Evolutionary conservation across 2,113 vertebrate genomes (phyloP).

Genomic region (Coregonus clupeaformis): DNA sequence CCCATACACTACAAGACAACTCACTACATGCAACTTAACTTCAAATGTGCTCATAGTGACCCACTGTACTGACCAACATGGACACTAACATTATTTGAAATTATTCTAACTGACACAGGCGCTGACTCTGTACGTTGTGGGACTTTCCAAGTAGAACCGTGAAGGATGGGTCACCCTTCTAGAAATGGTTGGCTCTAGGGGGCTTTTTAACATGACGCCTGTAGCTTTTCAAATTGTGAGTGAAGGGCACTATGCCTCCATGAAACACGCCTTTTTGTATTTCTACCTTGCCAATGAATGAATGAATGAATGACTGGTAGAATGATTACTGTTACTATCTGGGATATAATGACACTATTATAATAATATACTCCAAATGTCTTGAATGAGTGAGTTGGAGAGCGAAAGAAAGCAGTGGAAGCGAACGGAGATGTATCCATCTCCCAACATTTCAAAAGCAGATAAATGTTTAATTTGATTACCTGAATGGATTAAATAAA

Average conservation of each 20-base stretch:
- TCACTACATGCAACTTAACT: constrained; percentile 1
- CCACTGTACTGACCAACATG: constrained; percentile 16
- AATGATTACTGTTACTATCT: no score
- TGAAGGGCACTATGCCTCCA: constrained; percentile 53
- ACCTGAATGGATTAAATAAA: constrained; percentile 65
- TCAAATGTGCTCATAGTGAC: constrained; percentile 12
- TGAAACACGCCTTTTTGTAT: constrained; percentile 45
- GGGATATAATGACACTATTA: neutral
- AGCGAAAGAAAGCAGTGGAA: constrained; percentile 24
- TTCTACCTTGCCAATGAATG: constrained; percentile 59
- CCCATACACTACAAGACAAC: constrained; percentile 38
- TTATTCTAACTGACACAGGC: constrained; percentile 3
- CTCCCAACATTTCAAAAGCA: constrained; percentile 67
- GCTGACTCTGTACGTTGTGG: neutral
- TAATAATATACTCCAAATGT: constrained; percentile 32
- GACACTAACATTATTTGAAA: constrained; percentile 24
- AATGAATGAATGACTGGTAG: constrained; percentile 55
- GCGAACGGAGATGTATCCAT: constrained; percentile 41
- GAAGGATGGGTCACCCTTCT: neutral
- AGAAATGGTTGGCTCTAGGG: constrained; percentile 13
- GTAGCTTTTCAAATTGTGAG: constrained; percentile 51
- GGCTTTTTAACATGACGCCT: constrained; percentile 32
- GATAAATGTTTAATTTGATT: constrained; percentile 51
- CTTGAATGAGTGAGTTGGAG: constrained; percentile 36
- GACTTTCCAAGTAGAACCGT: neutral